Conservation (phyloP, 2,797 vertebrate genomes). For the Sebastes itinus region DNA sequence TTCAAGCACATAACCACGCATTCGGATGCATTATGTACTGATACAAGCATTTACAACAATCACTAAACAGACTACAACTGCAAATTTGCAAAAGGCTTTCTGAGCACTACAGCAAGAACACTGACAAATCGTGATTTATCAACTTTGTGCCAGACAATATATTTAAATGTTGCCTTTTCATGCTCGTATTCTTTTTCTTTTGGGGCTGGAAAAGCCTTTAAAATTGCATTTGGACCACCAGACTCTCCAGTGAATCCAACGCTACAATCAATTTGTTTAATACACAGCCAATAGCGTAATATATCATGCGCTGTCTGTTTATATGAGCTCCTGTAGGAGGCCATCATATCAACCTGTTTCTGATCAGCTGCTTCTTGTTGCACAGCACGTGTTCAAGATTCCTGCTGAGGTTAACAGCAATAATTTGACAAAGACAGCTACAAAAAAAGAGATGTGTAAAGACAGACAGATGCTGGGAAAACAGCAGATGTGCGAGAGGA, state of each 20-base stretch:
- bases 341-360: conserved; percentile 9
- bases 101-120: neutral
- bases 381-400: neutral
- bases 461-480: neutral
- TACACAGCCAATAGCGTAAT: neutral
- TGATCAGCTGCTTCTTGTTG: conserved; percentile 13
- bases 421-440: neutral
- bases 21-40: neutral
- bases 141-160: neutral
- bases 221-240: neutral
- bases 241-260: neutral
- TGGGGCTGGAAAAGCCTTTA: neutral
- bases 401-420: neutral
- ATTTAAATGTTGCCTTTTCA: neutral
- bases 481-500: conserved; percentile 18
- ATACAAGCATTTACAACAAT: neutral
- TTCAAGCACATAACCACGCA: neutral
- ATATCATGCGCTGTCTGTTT: neutral
- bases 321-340: neutral
- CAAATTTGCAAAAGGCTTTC: neutral
- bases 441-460: neutral
- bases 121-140: neutral
- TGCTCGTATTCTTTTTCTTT: neutral
- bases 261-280: conserved; percentile 1
- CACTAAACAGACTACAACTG: neutral